Evolutionary conservation across 2,888 invertebrate species (phyloP).

Genomic region (Plagiodera versicolora): DNA sequence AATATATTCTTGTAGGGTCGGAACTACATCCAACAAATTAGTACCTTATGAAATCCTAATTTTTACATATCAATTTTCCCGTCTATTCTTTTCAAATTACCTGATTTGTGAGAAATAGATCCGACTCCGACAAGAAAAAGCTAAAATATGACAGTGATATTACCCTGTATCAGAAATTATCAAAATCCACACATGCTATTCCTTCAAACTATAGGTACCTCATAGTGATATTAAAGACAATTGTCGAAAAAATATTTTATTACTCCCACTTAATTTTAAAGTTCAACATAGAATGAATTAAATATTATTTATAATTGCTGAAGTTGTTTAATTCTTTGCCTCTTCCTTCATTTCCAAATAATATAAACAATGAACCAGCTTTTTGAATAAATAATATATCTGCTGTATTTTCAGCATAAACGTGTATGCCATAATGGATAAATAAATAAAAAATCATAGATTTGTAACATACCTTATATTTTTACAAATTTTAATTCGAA

Average conservation of each 20-base stretch:
- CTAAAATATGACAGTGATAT: neutral
- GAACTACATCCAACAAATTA: neutral
- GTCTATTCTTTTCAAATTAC: too few species aligned
- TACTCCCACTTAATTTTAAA: neutral
- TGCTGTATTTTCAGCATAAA: too few species aligned
- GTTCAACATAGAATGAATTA: neutral
- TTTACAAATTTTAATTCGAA: slow-evolving; percentile 13
- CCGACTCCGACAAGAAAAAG: neutral
- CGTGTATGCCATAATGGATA: neutral
- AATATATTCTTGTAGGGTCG: neutral
- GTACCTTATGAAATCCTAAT: too few species aligned
- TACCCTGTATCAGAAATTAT: neutral
- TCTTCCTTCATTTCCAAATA: too few species aligned
- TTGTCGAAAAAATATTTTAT: neutral
- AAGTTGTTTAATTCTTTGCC: neutral
- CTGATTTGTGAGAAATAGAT: neutral
- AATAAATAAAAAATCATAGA: neutral
- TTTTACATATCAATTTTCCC: too few species aligned
- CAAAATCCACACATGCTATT: neutral
- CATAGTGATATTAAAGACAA: neutral
- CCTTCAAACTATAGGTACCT: neutral
- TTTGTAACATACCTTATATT: slow-evolving; percentile 17
- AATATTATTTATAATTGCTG: neutral
- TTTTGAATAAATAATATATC: too few species aligned
- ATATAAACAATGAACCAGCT: too few species aligned